Evolutionary conservation across 2,113 vertebrate species (phyloP).

Genomic region (Sorex araneus): DNA sequence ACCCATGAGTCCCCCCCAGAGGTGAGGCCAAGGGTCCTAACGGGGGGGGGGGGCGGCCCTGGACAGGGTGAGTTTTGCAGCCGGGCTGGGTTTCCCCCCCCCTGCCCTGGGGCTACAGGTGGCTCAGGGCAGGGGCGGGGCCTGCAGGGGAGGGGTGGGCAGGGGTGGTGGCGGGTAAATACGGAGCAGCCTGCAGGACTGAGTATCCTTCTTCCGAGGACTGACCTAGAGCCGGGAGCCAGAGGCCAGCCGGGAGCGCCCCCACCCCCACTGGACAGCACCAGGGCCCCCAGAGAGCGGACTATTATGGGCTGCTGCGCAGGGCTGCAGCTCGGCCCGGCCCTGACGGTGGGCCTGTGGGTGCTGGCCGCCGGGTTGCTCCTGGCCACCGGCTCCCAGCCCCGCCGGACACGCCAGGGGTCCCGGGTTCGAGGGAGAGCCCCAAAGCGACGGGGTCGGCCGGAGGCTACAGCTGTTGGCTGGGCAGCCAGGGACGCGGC

Average conservation of each 20-base stretch:
- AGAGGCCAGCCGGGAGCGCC: slow-evolving; percentile 50
- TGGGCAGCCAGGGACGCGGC: slow-evolving; percentile 84
- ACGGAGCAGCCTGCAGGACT: slow-evolving; percentile 68
- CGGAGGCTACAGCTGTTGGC: slow-evolving; percentile 90
- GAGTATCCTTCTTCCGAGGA: slow-evolving; percentile 55
- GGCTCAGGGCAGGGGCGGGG: background rate
- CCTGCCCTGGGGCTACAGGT: slow-evolving; percentile 23
- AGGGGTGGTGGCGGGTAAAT: background rate
- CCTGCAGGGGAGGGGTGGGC: no score
- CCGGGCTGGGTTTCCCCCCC: background rate
- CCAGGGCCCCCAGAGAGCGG: slow-evolving; percentile 70
- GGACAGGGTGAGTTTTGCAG: no score
- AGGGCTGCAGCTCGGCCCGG: slow-evolving; percentile 88
- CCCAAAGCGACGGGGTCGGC: slow-evolving; percentile 77
- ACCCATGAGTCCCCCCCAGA: slow-evolving; percentile 64
- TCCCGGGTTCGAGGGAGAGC: slow-evolving; percentile 86
- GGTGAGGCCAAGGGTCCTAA: slow-evolving; percentile 72
- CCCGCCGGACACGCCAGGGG: slow-evolving; percentile 85
- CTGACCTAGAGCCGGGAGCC: slow-evolving; percentile 48
- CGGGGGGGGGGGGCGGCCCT: no score
- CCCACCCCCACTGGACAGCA: no score
- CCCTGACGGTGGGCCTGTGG: slow-evolving; percentile 88
- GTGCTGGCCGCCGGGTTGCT: slow-evolving; percentile 89
- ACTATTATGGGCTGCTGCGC: background rate
- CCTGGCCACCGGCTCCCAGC: slow-evolving; percentile 83